Conservation (phyloP, 92 coral and sea anemone genomes). For the Zoanthus gigantus region DNA sequence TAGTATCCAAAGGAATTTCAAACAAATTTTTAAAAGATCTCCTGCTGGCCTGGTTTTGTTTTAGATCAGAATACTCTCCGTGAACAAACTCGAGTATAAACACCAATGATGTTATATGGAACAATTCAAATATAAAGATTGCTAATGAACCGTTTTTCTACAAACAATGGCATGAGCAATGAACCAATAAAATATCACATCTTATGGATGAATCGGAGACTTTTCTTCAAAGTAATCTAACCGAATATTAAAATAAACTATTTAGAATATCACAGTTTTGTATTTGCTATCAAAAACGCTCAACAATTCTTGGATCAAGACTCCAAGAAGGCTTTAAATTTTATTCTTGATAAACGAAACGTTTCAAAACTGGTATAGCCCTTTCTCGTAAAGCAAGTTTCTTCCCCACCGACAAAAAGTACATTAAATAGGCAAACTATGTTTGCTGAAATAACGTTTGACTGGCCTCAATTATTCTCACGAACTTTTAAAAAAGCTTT, state of each 20-base stretch:
- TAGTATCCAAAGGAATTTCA: neutral
- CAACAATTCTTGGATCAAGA: neutral
- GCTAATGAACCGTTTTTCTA: neutral
- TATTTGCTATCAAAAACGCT: no score
- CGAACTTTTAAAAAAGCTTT: neutral
- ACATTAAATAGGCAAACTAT: neutral
- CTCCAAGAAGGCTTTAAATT: neutral
- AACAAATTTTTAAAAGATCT: neutral
- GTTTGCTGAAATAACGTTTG: slow-evolving; percentile 2
- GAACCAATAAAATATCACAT: neutral
- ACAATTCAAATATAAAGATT: neutral
- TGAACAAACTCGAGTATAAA: neutral
- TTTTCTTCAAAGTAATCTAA: neutral
- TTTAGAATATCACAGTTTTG: slow-evolving; percentile 2
- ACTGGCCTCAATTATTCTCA: slow-evolving; percentile 1
- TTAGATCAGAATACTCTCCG: neutral
- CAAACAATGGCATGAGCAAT: neutral
- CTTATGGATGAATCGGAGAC: neutral
- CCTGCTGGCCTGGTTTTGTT: neutral
- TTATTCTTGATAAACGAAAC: neutral
- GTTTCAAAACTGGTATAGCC: neutral
- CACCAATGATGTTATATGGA: slow-evolving; percentile 1
- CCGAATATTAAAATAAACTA: slow-evolving; percentile 3
- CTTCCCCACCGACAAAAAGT: neutral
- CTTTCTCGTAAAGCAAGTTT: neutral